A percentile compares a stretch with the other conserved stretches of the same genome.
Evolutionary conservation across 1,140 invertebrate genomes (phyloP).

Genomic region (Sesamia nonagrioides): DNA sequence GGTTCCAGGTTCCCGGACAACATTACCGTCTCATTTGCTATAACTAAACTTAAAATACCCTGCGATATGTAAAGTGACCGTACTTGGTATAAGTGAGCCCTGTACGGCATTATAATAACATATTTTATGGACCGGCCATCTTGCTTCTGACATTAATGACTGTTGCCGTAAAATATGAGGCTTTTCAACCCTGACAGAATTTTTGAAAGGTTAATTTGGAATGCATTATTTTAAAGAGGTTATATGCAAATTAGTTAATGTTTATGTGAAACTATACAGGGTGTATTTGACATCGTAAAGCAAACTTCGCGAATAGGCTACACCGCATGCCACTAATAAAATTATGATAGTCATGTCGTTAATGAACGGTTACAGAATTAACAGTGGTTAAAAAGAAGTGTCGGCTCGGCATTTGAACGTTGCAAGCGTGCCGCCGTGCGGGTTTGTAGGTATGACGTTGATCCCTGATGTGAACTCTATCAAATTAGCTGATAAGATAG

Average conservation of each 20-base stretch:
- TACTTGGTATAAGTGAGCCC: conserved; percentile 54
- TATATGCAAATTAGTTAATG: background rate
- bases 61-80: conserved; percentile 61
- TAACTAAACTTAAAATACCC: conserved; percentile 41
- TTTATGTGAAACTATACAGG: too few relatives aligned
- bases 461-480: too few relatives aligned
- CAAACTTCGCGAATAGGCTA: too few relatives aligned
- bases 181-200: conserved; percentile 40
- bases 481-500: too few relatives aligned
- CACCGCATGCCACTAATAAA: too few relatives aligned
- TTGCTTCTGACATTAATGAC: conserved; percentile 68
- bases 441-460: too few relatives aligned
- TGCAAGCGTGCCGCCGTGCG: too few relatives aligned
- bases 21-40: conserved; percentile 39
- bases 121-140: conserved; percentile 60
- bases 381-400: too few relatives aligned
- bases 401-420: too few relatives aligned
- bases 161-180: conserved; percentile 55
- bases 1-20: too few relatives aligned
- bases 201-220: conserved; percentile 23
- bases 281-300: background rate
- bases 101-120: conserved; percentile 60
- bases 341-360: too few relatives aligned
- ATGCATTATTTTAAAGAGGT: conserved; percentile 21
- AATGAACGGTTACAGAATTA: too few relatives aligned